These are phyloP conservation scores for Actenoides hombroni DNA, from an alignment of 2,113 vertebrate species.

Conservation along the genomic window DNA sequence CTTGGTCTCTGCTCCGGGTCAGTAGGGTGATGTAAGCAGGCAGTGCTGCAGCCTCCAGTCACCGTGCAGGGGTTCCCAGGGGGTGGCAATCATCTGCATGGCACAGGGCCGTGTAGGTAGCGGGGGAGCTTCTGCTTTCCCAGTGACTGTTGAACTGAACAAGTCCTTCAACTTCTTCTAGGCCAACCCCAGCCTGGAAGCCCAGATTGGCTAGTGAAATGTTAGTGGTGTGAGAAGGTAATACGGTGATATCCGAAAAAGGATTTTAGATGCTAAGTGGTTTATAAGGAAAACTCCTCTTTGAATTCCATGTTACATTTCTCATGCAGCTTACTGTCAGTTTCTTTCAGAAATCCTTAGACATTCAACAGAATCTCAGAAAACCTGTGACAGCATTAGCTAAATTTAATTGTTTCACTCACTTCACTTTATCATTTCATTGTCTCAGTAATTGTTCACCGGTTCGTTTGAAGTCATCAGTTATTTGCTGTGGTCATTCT, in stretches of 20 bases:
- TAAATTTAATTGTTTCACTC: neutral
- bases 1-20: fast-evolving
- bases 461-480: neutral
- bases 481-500: neutral
- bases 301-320: neutral
- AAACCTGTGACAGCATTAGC: neutral
- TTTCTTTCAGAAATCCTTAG: neutral
- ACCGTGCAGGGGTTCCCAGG: neutral
- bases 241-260: neutral
- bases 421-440: neutral
- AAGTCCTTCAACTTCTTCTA: neutral
- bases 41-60: neutral
- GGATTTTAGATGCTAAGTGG: neutral
- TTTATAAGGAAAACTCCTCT: neutral
- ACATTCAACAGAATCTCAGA: neutral
- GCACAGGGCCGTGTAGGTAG: neutral
- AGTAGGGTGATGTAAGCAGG: neutral
- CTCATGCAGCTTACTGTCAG: neutral
- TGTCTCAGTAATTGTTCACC: neutral
- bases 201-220: neutral
- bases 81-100: neutral
- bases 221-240: neutral
- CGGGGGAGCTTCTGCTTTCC: neutral
- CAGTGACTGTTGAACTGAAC: neutral
- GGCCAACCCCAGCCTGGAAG: neutral